Base-by-base conservation (phyloP, 2,888 invertebrate genomes). In the Hanleya hanleyi region DNA sequence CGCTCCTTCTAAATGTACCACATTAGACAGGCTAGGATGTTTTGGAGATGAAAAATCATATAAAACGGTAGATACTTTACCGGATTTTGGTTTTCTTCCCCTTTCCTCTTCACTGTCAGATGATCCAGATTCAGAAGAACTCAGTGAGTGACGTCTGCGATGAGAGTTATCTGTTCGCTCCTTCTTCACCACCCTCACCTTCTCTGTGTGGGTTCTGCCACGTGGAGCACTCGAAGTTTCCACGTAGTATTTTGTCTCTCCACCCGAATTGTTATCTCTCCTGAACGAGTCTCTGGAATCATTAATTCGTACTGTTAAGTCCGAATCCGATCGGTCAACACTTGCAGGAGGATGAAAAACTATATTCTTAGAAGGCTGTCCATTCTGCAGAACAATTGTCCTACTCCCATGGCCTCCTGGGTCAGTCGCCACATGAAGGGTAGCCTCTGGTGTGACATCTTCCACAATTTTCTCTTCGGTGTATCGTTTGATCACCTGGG, bases 11-110 rank as follows among this genome's bases (percentile, higher is more conserved):
- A 64, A 18, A 64, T 64, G 64, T 4, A 64, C 64, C 2, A 64
- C 64, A n/a, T 64, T 64, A 3, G 64, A 36, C 26, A 64, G 29
- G 36, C 36, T 35, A 1, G 64, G 64, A 35, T 64, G 64, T 3
- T 64, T 35, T 15, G 32, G 12, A 26, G 64, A 64, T 2, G 64
- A 64, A 37, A 64, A 64, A 64, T 64, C 64, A 35, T 64, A 64
- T 6, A 64, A 37, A 64, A 64, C 64, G 1, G 35, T 64, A 5
- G 64, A 64, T 12, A 64, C 64, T 35, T 64, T 64, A 64, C 38
- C 38, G 32, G 64, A 4, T 1, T 64, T 35, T 1, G 37, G 37
- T 22, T 37, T 32, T 32, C 36, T 37, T 15, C 64, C 12, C 22
- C 26, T 37, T 5, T 37, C 26, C 2, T 15, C n/a, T 35, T 37